Percentiles rank a stretch among this genome's conserved stretches.
These are phyloP conservation scores for Eupithecia pulchellata DNA, from an alignment of 2,888 invertebrate genomes.

Conservation along the genomic window DNA sequence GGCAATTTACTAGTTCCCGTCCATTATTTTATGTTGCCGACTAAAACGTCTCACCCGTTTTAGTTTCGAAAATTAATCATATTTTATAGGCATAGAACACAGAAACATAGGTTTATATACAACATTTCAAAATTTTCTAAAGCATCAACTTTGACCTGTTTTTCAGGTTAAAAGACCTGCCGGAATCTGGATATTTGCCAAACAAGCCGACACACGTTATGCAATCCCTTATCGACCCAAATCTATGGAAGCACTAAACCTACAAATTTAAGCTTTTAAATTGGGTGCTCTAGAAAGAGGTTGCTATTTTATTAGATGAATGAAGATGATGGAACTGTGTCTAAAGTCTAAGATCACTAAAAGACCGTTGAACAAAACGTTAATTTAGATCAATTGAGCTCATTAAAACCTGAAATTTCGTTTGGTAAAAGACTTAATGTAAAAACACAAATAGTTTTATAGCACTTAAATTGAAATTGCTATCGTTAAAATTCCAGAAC, in stretches of 20 bases:
- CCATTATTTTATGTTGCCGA: background rate
- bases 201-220: conserved; percentile 39
- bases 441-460: background rate
- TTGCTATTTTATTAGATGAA: conserved; percentile 30
- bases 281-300: conserved; percentile 1
- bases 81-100: background rate
- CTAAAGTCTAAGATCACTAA: conserved; percentile 28
- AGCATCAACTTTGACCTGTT: conserved; percentile 23
- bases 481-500: background rate
- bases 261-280: conserved; percentile 10
- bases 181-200: conserved; percentile 42
- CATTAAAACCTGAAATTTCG: conserved; percentile 6
- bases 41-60: background rate
- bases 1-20: background rate
- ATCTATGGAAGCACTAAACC: conserved; percentile 17
- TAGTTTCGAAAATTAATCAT: background rate
- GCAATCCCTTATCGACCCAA: conserved; percentile 36
- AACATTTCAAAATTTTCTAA: conserved; percentile 13
- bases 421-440: background rate
- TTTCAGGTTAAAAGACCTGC: conserved; percentile 21
- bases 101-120: background rate
- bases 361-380: conserved; percentile 38
- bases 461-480: background rate
- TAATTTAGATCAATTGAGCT: conserved; percentile 32
- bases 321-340: conserved; percentile 27